Evolutionary conservation across 2,888 invertebrate genomes (phyloP).

Genomic region (Pachymerium ferrugineum): DNA sequence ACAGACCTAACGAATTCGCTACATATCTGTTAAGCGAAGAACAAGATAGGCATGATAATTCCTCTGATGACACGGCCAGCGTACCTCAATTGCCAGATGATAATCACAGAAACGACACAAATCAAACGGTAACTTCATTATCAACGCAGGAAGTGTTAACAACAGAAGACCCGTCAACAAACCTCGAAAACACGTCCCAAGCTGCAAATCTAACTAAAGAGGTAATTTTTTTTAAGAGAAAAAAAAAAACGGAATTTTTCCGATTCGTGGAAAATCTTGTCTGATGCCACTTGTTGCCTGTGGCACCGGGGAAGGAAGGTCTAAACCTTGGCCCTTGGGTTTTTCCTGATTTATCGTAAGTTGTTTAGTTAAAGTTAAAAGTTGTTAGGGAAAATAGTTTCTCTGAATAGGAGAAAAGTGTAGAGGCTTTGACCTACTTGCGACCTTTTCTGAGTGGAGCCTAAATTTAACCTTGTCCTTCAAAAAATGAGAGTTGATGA

Average conservation of each 20-base stretch:
- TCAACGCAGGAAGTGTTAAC: not conserved
- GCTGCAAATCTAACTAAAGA: constrained; percentile 16
- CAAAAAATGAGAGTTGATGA: not conserved
- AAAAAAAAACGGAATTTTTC: too few relatives aligned
- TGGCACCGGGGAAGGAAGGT: not conserved
- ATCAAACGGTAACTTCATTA: not conserved
- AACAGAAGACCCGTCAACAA: not conserved
- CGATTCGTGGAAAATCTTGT: not conserved
- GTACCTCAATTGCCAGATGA: not conserved
- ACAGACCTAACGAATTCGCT: constrained; percentile 45
- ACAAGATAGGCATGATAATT: not conserved
- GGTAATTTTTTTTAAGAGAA: too few relatives aligned
- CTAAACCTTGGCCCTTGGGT: not conserved
- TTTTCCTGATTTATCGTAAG: not conserved
- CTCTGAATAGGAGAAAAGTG: too few relatives aligned
- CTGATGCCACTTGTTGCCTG: not conserved
- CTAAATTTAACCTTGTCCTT: too few relatives aligned
- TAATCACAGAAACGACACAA: not conserved
- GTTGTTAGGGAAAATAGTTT: too few relatives aligned
- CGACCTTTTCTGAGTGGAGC: too few relatives aligned
- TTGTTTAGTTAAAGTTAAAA: too few relatives aligned
- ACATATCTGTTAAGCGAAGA: constrained; percentile 36
- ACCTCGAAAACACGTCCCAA: not conserved
- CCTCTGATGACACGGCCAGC: not conserved
- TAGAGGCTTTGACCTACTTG: too few relatives aligned